Conservation (phyloP, 2,113 vertebrate genomes). For the Protobothrops mucrosquamatus region DNA sequence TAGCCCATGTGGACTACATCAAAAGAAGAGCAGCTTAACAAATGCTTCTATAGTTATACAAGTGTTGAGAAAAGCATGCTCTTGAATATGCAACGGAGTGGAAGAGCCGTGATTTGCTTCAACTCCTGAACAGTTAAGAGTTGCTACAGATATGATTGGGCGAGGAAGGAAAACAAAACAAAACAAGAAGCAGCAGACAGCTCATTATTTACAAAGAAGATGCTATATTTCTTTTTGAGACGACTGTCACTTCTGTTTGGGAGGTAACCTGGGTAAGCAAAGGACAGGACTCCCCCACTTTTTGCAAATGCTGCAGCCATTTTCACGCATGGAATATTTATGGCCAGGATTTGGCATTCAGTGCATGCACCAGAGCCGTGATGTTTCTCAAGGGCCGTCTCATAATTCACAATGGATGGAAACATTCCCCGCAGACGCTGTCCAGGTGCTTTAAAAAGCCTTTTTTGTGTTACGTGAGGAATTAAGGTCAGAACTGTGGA, state of each 20-base stretch:
- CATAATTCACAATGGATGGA: not conserved
- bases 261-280: not conserved
- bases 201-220: conserved; percentile 15
- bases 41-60: not conserved
- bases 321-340: not conserved
- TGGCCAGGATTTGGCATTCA: not conserved
- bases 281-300: not conserved
- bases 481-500: not conserved
- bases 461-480: not conserved
- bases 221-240: not conserved
- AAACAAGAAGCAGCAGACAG: not conserved
- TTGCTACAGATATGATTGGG: not conserved
- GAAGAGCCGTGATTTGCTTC: conserved; percentile 15
- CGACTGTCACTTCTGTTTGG: conserved; percentile 3
- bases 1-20: conserved; percentile 26
- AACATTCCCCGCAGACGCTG: not conserved
- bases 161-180: not conserved
- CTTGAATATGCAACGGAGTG: conserved; percentile 29
- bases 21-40: conserved; percentile 37
- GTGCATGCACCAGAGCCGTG: too few relatives aligned
- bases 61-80: conserved; percentile 21
- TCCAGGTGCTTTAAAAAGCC: not conserved
- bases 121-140: conserved; percentile 40
- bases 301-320: not conserved
- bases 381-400: not conserved